Evolutionary conservation across 2,888 invertebrate genomes (phyloP).

Genomic region (Cheilosia vernalis): DNA sequence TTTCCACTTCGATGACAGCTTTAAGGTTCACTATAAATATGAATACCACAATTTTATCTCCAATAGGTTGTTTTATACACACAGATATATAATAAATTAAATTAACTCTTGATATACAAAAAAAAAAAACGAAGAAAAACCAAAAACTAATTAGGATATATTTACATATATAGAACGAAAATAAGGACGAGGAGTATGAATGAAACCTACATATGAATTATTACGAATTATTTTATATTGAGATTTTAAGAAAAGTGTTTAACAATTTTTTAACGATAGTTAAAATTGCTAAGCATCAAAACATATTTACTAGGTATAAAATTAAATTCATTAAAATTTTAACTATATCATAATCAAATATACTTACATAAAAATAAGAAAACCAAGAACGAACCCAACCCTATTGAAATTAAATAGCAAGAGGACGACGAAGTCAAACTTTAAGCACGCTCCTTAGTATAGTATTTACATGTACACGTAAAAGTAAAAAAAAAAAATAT

Average conservation of each 20-base stretch:
- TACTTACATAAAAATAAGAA: conserved; percentile 21
- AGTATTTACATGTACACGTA: conserved; percentile 55
- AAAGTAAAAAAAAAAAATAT: conserved; percentile 36
- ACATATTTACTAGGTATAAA: conserved; percentile 50
- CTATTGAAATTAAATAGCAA: conserved; percentile 29
- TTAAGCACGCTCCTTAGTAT: conserved; percentile 62
- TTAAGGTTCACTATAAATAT: conserved; percentile 56
- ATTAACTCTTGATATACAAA: conserved; percentile 70
- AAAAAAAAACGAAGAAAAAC: conserved; percentile 32
- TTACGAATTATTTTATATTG: conserved; percentile 74
- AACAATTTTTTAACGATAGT: conserved; percentile 48
- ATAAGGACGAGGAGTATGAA: conserved; percentile 57
- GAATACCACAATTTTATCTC: conserved; percentile 67
- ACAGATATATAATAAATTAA: conserved; percentile 65
- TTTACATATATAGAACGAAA: conserved; percentile 63
- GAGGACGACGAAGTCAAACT: conserved; percentile 41
- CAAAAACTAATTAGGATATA: conserved; percentile 69
- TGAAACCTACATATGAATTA: conserved; percentile 72
- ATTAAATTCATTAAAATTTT: conserved; percentile 46
- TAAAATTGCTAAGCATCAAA: conserved; percentile 60
- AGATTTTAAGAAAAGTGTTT: conserved; percentile 58
- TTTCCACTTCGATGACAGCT: conserved; percentile 75
- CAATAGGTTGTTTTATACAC: conserved; percentile 74
- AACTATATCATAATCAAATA: conserved; percentile 56
- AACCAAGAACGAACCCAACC: conserved; percentile 12